Percentiles rank a stretch among this genome's conserved stretches.
Evolutionary conservation across 1,140 invertebrate genomes (phyloP).

Genomic region (Agraylea sexmaculata): DNA sequence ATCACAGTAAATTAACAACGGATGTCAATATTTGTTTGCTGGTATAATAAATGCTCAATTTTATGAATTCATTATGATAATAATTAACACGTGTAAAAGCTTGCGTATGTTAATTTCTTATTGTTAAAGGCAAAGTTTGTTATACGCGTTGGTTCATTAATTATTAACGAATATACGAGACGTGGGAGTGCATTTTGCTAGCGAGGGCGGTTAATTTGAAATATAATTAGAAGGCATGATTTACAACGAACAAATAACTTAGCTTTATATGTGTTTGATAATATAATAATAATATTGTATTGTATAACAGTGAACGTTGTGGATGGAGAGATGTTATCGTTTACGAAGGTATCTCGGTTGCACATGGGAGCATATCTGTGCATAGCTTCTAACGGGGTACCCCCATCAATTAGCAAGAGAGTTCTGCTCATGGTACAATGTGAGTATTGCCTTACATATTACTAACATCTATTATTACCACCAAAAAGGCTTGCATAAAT

Average conservation of each 20-base stretch:
- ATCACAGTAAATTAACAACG: too few relatives aligned
- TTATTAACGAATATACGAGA: too few relatives aligned
- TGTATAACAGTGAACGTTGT: conserved; percentile 64
- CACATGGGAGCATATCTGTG: conserved; percentile 87
- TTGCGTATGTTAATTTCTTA: too few relatives aligned
- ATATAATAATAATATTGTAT: not conserved
- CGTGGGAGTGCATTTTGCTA: too few relatives aligned
- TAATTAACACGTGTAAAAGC: too few relatives aligned
- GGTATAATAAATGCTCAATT: too few relatives aligned
- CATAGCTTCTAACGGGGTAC: conserved; percentile 76
- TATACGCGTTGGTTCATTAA: too few relatives aligned
- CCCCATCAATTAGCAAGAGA: conserved; percentile 75
- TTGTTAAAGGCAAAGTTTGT: too few relatives aligned
- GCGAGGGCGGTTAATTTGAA: too few relatives aligned
- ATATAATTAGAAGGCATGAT: not conserved
- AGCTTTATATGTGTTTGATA: not conserved
- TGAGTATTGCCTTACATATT: conserved; percentile 44
- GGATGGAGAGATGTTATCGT: conserved; percentile 71
- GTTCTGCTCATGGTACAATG: conserved; percentile 77
- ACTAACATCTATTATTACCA: not conserved
- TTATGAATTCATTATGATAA: too few relatives aligned
- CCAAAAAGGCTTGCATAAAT: not conserved
- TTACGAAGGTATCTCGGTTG: conserved; percentile 76
- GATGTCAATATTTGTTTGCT: too few relatives aligned
- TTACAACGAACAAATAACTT: not conserved